Percentiles rank a stretch among this genome's conserved stretches.
These are phyloP conservation scores for Sinocyclocheilus grahami DNA, from an alignment of 2,113 vertebrate species.

Conservation along the genomic window DNA sequence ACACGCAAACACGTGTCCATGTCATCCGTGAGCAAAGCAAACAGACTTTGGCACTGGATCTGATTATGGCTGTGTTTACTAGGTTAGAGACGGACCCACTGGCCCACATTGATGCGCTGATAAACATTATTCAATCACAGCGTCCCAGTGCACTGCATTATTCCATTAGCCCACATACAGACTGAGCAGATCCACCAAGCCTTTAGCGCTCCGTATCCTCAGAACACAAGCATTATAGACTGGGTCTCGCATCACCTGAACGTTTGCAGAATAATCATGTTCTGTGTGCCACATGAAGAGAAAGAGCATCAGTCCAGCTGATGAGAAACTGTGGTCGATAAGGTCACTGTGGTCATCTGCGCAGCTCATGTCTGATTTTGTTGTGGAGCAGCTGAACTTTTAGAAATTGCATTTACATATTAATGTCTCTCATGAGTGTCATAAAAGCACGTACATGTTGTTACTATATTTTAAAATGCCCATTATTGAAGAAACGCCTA, in stretches of 20 bases:
- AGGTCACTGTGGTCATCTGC: too few relatives aligned
- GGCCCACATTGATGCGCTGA: conserved; percentile 71
- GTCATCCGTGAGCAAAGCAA: background rate
- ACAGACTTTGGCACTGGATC: conserved; percentile 40
- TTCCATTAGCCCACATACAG: conserved; percentile 67
- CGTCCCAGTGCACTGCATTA: conserved; percentile 64
- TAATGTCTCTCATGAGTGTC: background rate
- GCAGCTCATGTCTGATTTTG: background rate
- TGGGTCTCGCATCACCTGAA: background rate
- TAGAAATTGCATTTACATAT: conserved; percentile 8
- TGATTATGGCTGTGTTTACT: conserved; percentile 56
- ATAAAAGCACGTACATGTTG: background rate
- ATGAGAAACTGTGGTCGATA: background rate
- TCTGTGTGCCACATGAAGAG: background rate
- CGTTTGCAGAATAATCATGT: background rate
- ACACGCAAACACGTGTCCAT: background rate
- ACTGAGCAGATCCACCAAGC: background rate
- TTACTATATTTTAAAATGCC: background rate
- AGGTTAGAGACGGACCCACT: conserved; percentile 65
- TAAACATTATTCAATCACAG: conserved; percentile 75
- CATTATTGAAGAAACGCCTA: background rate
- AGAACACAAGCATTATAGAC: background rate
- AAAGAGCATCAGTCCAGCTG: background rate
- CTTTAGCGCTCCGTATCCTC: background rate
- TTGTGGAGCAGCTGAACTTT: background rate